Conservation (phyloP, 1,140 invertebrate genomes). For the Solenopsis invicta region DNA sequence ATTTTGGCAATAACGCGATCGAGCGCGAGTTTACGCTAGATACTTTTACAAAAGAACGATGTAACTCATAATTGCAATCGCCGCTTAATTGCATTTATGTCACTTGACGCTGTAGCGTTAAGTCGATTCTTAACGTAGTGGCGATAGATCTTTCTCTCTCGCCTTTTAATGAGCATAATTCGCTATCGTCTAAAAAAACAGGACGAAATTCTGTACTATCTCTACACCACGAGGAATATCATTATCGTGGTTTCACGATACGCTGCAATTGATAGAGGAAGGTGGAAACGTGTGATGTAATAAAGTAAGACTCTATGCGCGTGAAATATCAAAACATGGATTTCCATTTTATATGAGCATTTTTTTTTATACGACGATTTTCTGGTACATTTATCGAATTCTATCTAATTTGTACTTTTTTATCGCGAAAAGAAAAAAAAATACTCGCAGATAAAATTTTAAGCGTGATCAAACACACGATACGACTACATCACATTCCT, state of each 20-base stretch:
- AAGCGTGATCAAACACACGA: background rate
- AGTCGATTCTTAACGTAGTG: slow-evolving; percentile 25
- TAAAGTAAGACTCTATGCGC: background rate
- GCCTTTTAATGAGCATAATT: slow-evolving; percentile 5
- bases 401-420: background rate
- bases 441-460: background rate
- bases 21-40: slow-evolving; percentile 34
- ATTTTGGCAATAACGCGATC: slow-evolving; percentile 47
- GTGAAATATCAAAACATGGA: background rate
- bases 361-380: too few relatives aligned
- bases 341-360: slow-evolving; percentile 14
- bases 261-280: slow-evolving; percentile 11
- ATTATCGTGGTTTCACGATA: background rate
- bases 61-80: slow-evolving; percentile 7
- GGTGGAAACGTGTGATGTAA: background rate
- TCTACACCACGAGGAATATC: slow-evolving; percentile 3
- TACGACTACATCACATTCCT: background rate
- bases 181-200: background rate
- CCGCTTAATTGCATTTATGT: slow-evolving; percentile 45
- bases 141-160: slow-evolving; percentile 26
- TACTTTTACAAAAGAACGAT: background rate
- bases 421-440: background rate
- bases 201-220: slow-evolving; percentile 1
- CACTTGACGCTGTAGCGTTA: background rate
- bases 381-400: background rate